A percentile compares a stretch with the other conserved stretches of the same genome.
Conservation (phyloP, 2,888 invertebrate genomes). For the Dynastes grantii region DNA sequence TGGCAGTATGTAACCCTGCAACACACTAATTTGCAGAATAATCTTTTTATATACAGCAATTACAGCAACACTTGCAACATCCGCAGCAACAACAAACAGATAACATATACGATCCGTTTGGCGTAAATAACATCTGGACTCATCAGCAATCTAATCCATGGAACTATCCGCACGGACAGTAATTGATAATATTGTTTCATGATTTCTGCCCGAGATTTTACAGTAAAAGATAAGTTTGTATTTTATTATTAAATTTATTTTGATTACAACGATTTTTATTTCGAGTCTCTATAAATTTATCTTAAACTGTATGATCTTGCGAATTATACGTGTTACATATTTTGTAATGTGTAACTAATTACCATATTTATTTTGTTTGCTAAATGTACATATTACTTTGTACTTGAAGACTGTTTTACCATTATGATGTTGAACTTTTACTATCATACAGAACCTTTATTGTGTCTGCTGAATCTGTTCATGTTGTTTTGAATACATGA, state of each 20-base stretch:
- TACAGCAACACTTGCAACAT: conserved; percentile 49
- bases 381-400: conserved; percentile 40
- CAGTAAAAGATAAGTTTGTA: conserved; percentile 51
- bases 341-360: conserved; percentile 8
- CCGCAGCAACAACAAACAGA: conserved; percentile 54
- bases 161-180: conserved; percentile 64
- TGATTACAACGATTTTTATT: conserved; percentile 2
- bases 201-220: conserved; percentile 38
- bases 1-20: too few relatives aligned
- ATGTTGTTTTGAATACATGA: conserved; percentile 30
- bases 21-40: neutral
- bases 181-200: conserved; percentile 35
- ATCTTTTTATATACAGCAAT: conserved; percentile 40
- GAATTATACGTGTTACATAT: conserved; percentile 11
- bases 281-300: conserved; percentile 35
- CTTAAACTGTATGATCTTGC: conserved; percentile 42
- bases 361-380: conserved; percentile 35
- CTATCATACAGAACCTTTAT: conserved; percentile 28
- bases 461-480: conserved; percentile 16
- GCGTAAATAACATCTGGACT: conserved; percentile 69
- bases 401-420: conserved; percentile 34
- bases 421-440: conserved; percentile 29
- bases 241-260: conserved; percentile 27
- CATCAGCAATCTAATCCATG: conserved; percentile 67
- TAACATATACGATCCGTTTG: conserved; percentile 68